Evolutionary conservation across 2,888 invertebrate genomes (phyloP).

Genomic region (Acanthosepion pharaonis): DNA sequence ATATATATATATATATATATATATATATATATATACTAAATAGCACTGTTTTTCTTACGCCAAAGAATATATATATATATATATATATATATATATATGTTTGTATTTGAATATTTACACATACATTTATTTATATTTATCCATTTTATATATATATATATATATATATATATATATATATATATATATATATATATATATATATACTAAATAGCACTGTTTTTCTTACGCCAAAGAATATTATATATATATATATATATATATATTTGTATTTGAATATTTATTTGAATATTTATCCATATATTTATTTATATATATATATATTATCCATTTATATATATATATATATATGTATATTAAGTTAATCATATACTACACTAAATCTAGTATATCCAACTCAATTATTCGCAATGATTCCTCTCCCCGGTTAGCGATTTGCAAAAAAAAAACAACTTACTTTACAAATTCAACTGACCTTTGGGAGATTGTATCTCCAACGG

Average conservation of each 20-base stretch:
- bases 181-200: not conserved
- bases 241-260: not conserved
- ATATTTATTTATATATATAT: not conserved
- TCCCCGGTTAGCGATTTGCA: too few relatives aligned
- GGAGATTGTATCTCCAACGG: too few relatives aligned
- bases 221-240: too few relatives aligned
- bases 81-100: not conserved
- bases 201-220: too few relatives aligned
- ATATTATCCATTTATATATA: not conserved
- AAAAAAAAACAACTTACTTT: too few relatives aligned
- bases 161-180: not conserved
- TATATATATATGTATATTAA: not conserved
- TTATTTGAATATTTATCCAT: not conserved
- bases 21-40: too few relatives aligned
- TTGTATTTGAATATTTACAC: not conserved
- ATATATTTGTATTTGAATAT: not conserved
- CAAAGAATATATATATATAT: not conserved
- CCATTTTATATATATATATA: not conserved
- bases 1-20: too few relatives aligned
- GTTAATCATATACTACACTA: too few relatives aligned
- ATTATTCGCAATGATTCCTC: too few relatives aligned
- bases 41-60: too few relatives aligned
- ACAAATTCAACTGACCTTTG: too few relatives aligned
- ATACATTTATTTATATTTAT: not conserved
- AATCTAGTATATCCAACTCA: too few relatives aligned